A percentile compares a stretch with the other conserved stretches of the same genome.
Conservation (phyloP, 2,113 vertebrate species). For the Ammodytes marinus region DNA sequence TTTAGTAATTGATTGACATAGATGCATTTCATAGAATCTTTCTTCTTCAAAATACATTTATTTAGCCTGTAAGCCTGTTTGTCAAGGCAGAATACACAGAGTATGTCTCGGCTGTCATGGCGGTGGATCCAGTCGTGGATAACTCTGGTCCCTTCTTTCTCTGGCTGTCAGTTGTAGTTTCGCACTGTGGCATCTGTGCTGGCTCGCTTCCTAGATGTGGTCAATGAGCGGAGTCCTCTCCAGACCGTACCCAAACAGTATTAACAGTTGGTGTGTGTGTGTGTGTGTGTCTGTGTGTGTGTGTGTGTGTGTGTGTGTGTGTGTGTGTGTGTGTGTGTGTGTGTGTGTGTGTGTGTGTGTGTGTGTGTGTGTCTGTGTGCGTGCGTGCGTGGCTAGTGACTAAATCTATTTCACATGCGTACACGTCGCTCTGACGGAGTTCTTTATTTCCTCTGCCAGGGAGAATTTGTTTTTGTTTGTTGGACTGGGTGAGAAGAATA, state of each 20-base stretch:
- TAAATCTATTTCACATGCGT: slow-evolving; percentile 10
- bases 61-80: not conserved
- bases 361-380: not conserved
- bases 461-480: slow-evolving; percentile 34
- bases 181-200: slow-evolving; percentile 70
- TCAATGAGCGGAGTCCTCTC: slow-evolving; percentile 55
- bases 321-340: not conserved
- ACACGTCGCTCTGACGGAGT: slow-evolving; percentile 11
- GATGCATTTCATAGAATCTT: not conserved
- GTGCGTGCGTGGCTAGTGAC: not conserved
- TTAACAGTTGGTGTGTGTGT: slow-evolving; percentile 17
- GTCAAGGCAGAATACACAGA: not conserved
- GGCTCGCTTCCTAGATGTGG: slow-evolving; percentile 66
- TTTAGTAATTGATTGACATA: not conserved
- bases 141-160: not conserved
- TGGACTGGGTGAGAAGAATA: slow-evolving; percentile 36
- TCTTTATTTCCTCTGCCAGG: slow-evolving; percentile 28
- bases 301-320: slow-evolving; percentile 6
- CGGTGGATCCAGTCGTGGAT: slow-evolving; percentile 37
- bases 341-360: not conserved
- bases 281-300: not conserved
- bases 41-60: no score
- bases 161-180: slow-evolving; percentile 53
- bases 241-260: slow-evolving; percentile 28
- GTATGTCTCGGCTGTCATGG: slow-evolving; percentile 3